Evolutionary conservation across 2,797 vertebrate species (phyloP).

Genomic region (Darevskia mixta): DNA sequence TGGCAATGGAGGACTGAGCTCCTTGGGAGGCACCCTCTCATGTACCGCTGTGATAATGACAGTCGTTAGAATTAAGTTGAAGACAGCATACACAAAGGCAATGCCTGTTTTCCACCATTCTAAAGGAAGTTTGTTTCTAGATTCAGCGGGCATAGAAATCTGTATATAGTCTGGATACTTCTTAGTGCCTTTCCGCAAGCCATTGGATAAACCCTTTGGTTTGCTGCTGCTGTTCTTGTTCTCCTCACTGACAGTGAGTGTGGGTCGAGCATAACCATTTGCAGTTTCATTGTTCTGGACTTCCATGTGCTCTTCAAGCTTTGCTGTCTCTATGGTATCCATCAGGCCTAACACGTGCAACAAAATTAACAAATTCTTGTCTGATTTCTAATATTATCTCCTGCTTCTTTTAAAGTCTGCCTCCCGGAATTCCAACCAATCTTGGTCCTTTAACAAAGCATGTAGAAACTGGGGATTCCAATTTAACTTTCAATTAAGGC

Average conservation of each 20-base stretch:
- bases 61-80: slow-evolving; percentile 94
- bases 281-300: slow-evolving; percentile 71
- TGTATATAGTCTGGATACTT: slow-evolving; percentile 94
- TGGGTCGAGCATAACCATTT: slow-evolving; percentile 71
- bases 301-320: slow-evolving; percentile 83
- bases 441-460: slow-evolving; percentile 17
- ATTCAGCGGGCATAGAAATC: slow-evolving; percentile 91
- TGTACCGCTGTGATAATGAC: slow-evolving; percentile 98
- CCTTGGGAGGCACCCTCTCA: slow-evolving; percentile 96
- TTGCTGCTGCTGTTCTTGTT: slow-evolving; percentile 78
- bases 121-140: slow-evolving; percentile 87
- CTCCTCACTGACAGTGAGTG: slow-evolving; percentile 77
- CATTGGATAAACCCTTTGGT: slow-evolving; percentile 82
- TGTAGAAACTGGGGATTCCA: slow-evolving; percentile 40
- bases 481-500: slow-evolving; percentile 5
- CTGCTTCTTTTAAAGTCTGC: slow-evolving; percentile 14
- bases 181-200: slow-evolving; percentile 88
- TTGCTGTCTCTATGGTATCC: slow-evolving; percentile 83
- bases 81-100: slow-evolving; percentile 91
- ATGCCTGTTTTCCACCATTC: slow-evolving; percentile 98
- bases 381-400: slow-evolving; percentile 15
- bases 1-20: slow-evolving; percentile 93
- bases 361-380: slow-evolving; percentile 62
- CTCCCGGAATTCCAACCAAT: slow-evolving; percentile 36
- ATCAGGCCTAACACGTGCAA: slow-evolving; percentile 75